These are phyloP conservation scores for Macaria notata DNA, from an alignment of 2,888 invertebrate species.

Conservation along the genomic window DNA sequence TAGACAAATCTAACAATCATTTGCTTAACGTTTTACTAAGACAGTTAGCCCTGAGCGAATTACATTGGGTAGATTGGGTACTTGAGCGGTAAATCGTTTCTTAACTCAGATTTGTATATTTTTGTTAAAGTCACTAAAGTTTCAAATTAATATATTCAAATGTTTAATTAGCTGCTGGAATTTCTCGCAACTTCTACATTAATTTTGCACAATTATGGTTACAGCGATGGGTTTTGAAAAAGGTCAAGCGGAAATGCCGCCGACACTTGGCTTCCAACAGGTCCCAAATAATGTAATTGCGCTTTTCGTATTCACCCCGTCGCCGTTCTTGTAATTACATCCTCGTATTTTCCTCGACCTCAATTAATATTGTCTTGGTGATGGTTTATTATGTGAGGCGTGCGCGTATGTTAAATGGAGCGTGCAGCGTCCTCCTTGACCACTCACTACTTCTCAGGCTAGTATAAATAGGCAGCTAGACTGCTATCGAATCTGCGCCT, in stretches of 20 bases:
- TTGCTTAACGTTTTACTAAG: too few species aligned
- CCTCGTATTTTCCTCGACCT: slow-evolving; percentile 27
- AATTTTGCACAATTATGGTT: slow-evolving; percentile 1
- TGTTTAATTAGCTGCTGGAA: too few species aligned
- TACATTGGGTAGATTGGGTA: too few species aligned
- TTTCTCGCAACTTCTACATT: too few species aligned
- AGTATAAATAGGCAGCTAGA: slow-evolving; percentile 49
- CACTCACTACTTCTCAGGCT: slow-evolving; percentile 61
- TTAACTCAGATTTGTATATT: too few species aligned
- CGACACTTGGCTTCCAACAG: slow-evolving; percentile 7
- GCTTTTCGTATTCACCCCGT: slow-evolving; percentile 21
- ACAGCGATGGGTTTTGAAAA: not conserved
- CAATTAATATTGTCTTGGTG: slow-evolving; percentile 40
- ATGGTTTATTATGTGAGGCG: slow-evolving; percentile 51
- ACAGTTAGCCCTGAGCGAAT: too few species aligned
- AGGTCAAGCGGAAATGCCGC: slow-evolving; percentile 8
- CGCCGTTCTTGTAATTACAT: slow-evolving; percentile 26
- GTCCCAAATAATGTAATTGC: slow-evolving; percentile 13
- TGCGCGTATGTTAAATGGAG: slow-evolving; percentile 69
- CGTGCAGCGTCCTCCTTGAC: slow-evolving; percentile 66
- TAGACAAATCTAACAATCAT: too few species aligned
- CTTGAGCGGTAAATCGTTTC: too few species aligned
- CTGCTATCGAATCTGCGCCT: slow-evolving; percentile 44
- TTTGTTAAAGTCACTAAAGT: too few species aligned
- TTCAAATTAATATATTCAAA: too few species aligned